Percentiles rank a stretch among this genome's conserved stretches.
Evolutionary conservation across 2,113 vertebrate genomes (phyloP).

Genomic region (Elachura formosa): DNA sequence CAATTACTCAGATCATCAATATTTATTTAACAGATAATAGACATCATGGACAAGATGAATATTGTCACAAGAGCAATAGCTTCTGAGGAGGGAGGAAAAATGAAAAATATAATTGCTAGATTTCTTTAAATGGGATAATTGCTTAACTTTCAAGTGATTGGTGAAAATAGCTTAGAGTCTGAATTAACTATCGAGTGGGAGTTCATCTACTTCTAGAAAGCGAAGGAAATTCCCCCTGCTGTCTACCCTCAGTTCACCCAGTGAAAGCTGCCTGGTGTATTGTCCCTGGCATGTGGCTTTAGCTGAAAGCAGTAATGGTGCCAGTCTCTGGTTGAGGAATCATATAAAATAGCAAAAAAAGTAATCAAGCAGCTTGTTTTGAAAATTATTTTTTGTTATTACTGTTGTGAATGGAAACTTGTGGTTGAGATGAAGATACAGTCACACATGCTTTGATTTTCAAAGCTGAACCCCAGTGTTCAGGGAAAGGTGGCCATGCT

Average conservation of each 20-base stretch:
- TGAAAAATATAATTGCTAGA: not conserved
- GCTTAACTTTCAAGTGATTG: not conserved
- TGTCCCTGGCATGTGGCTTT: not conserved
- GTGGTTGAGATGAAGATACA: not conserved
- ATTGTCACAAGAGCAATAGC: conserved; percentile 26
- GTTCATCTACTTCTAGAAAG: not conserved
- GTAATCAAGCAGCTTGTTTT: not conserved
- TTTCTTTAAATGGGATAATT: conserved; percentile 11
- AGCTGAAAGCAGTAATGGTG: not conserved
- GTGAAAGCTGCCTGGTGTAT: not conserved
- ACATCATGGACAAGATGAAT: conserved; percentile 41
- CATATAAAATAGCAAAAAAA: not conserved
- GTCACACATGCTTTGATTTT: not conserved
- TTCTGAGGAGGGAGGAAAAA: not conserved
- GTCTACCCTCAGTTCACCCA: not conserved
- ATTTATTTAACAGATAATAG: conserved; percentile 60
- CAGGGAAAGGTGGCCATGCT: not conserved
- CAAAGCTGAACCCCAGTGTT: not conserved
- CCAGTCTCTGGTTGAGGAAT: not conserved
- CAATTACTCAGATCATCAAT: conserved; percentile 59
- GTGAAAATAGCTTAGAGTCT: not conserved
- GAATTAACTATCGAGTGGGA: not conserved
- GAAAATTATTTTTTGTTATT: not conserved
- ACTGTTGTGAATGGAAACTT: not conserved
- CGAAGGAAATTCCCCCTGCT: not conserved